Percentiles rank a stretch among this genome's conserved stretches.
These are phyloP conservation scores for Acrobasis suavella DNA, from an alignment of 2,888 invertebrate species.

Conservation along the genomic window DNA sequence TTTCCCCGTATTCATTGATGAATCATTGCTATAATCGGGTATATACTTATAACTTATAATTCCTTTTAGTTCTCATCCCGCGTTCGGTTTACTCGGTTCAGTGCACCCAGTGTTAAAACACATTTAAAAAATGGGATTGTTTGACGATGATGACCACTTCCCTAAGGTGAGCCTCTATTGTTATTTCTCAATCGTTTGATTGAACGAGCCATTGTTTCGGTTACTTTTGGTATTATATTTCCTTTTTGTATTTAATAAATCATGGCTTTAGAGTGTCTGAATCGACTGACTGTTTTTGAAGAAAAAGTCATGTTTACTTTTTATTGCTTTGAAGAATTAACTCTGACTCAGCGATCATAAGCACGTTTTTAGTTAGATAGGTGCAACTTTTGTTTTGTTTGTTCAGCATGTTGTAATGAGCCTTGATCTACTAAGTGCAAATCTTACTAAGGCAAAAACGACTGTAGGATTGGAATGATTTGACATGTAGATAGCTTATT, in stretches of 20 bases:
- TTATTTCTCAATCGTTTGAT: slow-evolving; percentile 4
- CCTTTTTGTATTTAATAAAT: neutral
- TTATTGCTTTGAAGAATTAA: no score
- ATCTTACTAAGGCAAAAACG: no score
- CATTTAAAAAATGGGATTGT: slow-evolving; percentile 1
- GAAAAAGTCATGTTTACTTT: no score
- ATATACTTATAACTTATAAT: neutral
- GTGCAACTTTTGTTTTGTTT: no score
- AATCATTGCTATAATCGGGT: slow-evolving; percentile 3
- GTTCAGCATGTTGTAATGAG: no score
- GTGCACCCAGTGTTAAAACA: neutral
- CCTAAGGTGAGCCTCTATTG: neutral
- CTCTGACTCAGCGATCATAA: no score
- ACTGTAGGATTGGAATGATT: no score
- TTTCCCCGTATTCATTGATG: slow-evolving; percentile 6
- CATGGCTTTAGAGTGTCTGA: no score
- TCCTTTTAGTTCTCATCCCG: slow-evolving; percentile 11
- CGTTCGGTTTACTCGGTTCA: neutral
- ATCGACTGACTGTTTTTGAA: no score
- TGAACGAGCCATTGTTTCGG: slow-evolving; percentile 3
- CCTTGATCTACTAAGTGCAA: no score
- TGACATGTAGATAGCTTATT: no score
- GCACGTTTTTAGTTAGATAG: no score
- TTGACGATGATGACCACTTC: slow-evolving; percentile 3
- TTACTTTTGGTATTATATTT: neutral